phyloP scores from a whole-genome alignment of 2,113 vertebrate genomes.

The Saguinus midas region DNA sequence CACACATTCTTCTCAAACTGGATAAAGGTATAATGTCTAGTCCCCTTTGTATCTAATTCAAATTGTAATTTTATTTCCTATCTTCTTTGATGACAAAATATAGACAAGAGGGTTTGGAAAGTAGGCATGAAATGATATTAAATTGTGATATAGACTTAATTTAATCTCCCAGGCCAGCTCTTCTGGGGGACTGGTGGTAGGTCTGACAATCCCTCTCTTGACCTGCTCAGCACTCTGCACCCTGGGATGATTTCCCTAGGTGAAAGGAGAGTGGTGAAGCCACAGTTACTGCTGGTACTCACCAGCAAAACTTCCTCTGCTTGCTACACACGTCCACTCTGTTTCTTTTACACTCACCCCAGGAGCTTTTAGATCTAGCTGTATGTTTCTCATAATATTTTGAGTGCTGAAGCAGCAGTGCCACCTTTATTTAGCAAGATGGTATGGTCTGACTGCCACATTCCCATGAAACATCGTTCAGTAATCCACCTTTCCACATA shows the following conservation, averaged over 20 bases:
- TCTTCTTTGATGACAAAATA: neutral
- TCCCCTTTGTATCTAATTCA: neutral
- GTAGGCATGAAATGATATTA: neutral
- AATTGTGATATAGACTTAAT: neutral
- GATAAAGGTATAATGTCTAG: neutral
- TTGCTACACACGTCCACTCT: fast-evolving
- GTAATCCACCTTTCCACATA: neutral
- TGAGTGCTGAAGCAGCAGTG: no score
- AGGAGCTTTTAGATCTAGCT: neutral
- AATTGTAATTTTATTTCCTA: neutral
- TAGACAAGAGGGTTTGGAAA: neutral
- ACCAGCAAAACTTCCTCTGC: neutral
- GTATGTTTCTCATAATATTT: neutral
- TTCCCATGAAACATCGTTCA: neutral
- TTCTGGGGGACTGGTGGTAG: neutral
- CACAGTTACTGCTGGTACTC: neutral
- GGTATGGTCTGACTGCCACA: neutral
- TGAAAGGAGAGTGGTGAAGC: neutral
- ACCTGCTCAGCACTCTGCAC: neutral
- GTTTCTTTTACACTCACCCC: neutral
- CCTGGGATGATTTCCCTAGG: neutral
- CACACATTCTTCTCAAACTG: neutral
- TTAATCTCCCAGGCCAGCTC: neutral
- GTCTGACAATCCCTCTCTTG: neutral
- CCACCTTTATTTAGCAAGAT: neutral